Evolutionary conservation across 2,797 vertebrate genomes (phyloP).

Genomic region (Salmo trutta): DNA sequence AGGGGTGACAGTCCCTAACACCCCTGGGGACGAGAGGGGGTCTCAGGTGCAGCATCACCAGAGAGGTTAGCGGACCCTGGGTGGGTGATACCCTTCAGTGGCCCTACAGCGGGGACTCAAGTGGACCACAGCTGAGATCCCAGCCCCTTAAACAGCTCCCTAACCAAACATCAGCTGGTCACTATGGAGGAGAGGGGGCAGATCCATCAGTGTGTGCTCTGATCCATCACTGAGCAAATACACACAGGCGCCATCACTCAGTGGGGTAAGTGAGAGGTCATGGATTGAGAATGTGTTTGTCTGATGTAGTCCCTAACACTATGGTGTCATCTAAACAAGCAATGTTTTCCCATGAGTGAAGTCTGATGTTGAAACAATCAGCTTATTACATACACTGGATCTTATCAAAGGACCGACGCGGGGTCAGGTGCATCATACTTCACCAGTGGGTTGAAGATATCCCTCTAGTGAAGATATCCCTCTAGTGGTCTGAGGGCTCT

Average conservation of each 20-base stretch:
- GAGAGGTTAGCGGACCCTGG: background rate
- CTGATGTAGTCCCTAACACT: background rate
- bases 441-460: no score
- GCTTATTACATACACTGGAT: background rate
- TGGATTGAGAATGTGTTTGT: background rate
- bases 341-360: background rate
- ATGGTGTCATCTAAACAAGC: background rate
- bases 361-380: background rate
- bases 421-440: no score
- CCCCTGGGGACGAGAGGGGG: constrained; percentile 38
- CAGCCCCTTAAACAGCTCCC: constrained; percentile 23
- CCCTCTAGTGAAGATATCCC: no score
- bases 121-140: constrained; percentile 64
- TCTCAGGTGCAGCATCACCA: constrained; percentile 62
- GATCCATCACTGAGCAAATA: constrained; percentile 2
- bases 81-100: constrained; percentile 14
- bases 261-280: background rate
- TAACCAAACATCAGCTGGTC: constrained; percentile 29
- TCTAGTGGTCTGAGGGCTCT: no score
- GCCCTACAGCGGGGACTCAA: constrained; percentile 33
- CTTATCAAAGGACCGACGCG: no score
- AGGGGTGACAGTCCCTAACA: background rate
- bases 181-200: background rate
- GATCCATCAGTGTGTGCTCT: constrained; percentile 18
- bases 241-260: background rate